Conservation (phyloP, 2,113 vertebrate genomes). For the Mionectes macconnelli region DNA sequence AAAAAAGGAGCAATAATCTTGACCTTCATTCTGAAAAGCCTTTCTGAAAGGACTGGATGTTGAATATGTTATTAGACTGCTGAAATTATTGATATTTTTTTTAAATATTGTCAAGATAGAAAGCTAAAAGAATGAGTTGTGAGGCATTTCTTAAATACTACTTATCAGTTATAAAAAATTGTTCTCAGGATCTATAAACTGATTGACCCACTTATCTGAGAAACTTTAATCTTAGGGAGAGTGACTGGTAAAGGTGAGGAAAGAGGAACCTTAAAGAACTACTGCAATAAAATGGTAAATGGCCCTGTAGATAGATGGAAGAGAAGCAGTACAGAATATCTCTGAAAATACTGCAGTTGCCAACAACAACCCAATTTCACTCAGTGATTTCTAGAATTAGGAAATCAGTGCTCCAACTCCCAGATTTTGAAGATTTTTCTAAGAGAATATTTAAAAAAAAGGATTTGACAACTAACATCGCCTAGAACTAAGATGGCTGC, state of each 20-base stretch:
- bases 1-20: neutral
- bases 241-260: neutral
- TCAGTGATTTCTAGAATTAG: neutral
- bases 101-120: neutral
- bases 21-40: neutral
- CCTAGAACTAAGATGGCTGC: neutral
- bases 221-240: neutral
- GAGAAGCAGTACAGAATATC: neutral
- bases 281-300: neutral
- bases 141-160: neutral
- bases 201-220: neutral
- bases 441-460: neutral
- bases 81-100: neutral
- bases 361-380: neutral
- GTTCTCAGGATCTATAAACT: neutral
- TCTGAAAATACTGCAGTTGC: neutral
- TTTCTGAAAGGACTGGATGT: neutral
- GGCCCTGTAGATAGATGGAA: neutral
- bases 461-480: neutral
- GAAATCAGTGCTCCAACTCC: neutral
- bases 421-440: neutral
- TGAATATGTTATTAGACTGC: neutral
- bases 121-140: neutral
- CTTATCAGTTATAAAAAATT: neutral
- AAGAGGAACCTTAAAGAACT: neutral